Base-by-base conservation (phyloP, 2,888 invertebrate species). In the Digitonthophagus gazella region DNA sequence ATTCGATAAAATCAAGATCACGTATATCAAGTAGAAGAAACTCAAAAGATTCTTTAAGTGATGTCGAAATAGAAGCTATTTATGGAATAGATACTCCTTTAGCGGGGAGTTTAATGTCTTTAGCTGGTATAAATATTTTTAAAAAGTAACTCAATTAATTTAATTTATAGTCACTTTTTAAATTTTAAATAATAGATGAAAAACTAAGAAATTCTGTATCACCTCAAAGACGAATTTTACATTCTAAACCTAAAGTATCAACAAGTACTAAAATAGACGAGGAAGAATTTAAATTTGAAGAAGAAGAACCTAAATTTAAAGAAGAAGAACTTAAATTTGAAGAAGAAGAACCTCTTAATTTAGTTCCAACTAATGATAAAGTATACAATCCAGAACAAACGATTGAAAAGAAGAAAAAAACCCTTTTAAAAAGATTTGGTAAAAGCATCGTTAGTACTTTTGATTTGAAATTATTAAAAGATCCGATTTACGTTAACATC, bases 401-500 rank as follows among this genome's bases (percentile, higher is more conserved):
- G 19, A 69, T 74, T 15, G 16, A 74, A 14, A 72, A 70, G 67
- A 71, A 68, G 65, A 70, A 66, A 82, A 83, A 77, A 73, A 74
- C 89, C 2, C 44, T 70, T 5, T 15, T 68, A 54, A 65, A 57
- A 15, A 70, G 79, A 78, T 72, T 71, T 66, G 80, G 44, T 15
- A 70, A 78, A 5, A 82, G 79, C 67, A 76, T 89, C 15, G 82
- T 87, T 0, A 80, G 84, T 15, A 85, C 88, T 71, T 90, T 90
- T 76, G 91, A 91, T 80, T 80, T 91, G 66, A 87, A 86, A 57
- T 82, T 91, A 58, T 79, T 91, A n/a, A 85, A 82, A 71, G 91
- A 91, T 80, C 88, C 88, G 18, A 84, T 88, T 73, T 91, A 90
- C 76, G 85, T 90, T 0, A 91, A 88, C 75, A 88, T 91, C 71